Evolutionary conservation across 2,113 vertebrate species (phyloP), one percentile per base, ranked within the genome.

Genomic region (Halichoerus grypus): DNA sequence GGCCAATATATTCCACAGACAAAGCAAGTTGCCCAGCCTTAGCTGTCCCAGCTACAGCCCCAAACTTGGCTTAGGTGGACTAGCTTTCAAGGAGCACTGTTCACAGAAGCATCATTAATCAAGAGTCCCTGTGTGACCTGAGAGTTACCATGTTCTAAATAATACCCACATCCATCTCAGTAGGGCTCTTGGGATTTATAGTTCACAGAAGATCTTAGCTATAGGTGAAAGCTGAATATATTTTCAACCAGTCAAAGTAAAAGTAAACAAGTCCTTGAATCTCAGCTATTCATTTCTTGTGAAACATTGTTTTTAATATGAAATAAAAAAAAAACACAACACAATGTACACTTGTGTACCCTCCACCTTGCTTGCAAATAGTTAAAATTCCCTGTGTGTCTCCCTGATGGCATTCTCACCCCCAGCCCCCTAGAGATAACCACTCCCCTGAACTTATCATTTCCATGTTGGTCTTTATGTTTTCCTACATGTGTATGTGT

Each of bases 221-320:
- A 16, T 63, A 80, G 36, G 28, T 84, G 21, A 84, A 84, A 71
- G 39, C 26, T 39, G 69, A 96, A 51, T 63, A 55, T 33, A 86
- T 81, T 77, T 77, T 69, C 71, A 14, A 61, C 39, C 22, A 77
- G 61, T 11, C 65, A 95, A 74, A 88, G 22, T 0, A 84, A 46
- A 94, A 82, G 65, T 31, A 51, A 81, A 87, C 63, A 79, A 33
- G 46, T 63, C 42, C 71, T 72, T 86, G 51, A 88, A 71, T 53
- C 5, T 82, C 42, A 49, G 91, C 85, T 49, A 88, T 49, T 94
- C 57, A 86, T 86, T 80, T 91, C 71, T 74, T 87, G 57, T 57
- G 51, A 94, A 92, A 92, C 14, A 33, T 57, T 94, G 31, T 63
- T 89, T 59, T 77, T 63, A 71, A 55, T 31, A 55, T 39, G 36